Conservation (phyloP, 2,888 invertebrate genomes). For the Anoplius nigerrimus region DNA sequence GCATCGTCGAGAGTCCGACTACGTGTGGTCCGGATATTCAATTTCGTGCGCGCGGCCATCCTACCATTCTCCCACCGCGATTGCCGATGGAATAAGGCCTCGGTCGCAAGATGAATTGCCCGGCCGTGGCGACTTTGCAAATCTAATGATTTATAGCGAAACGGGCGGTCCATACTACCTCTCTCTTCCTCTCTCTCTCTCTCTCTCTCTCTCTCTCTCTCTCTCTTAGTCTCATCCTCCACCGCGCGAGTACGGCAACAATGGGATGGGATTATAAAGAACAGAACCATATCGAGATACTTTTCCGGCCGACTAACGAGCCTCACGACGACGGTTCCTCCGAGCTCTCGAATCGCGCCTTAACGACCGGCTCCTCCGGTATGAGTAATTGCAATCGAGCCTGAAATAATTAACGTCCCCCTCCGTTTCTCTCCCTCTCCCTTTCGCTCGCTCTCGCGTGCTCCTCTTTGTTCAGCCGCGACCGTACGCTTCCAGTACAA, state of each 20-base stretch:
- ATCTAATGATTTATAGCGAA: too few relatives aligned
- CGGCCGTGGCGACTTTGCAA: too few relatives aligned
- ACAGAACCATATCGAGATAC: slow-evolving; percentile 32
- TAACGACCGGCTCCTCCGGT: slow-evolving; percentile 35
- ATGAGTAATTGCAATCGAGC: slow-evolving; percentile 45
- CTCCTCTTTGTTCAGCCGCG: not conserved
- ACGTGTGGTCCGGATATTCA: not conserved
- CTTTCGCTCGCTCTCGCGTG: not conserved
- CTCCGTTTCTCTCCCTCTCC: not conserved
- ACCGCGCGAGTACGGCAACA: not conserved
- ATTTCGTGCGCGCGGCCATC: too few relatives aligned
- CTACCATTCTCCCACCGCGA: too few relatives aligned
- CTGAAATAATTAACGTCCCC: slow-evolving; percentile 44
- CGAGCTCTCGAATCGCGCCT: slow-evolving; percentile 19
- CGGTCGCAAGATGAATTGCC: too few relatives aligned
- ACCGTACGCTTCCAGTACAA: slow-evolving; percentile 28
- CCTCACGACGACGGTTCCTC: slow-evolving; percentile 8
- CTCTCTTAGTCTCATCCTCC: not conserved
- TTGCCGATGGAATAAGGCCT: too few relatives aligned
- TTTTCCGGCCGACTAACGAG: slow-evolving; percentile 33
- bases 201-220: too few relatives aligned
- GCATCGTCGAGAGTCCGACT: not conserved
- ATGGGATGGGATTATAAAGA: not conserved
- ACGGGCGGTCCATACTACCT: too few relatives aligned
- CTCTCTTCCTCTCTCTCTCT: too few relatives aligned